A percentile compares a stretch with the other conserved stretches of the same genome.
Evolutionary conservation across 1,140 invertebrate genomes (phyloP).

Genomic region (Cotesia vestalis): DNA sequence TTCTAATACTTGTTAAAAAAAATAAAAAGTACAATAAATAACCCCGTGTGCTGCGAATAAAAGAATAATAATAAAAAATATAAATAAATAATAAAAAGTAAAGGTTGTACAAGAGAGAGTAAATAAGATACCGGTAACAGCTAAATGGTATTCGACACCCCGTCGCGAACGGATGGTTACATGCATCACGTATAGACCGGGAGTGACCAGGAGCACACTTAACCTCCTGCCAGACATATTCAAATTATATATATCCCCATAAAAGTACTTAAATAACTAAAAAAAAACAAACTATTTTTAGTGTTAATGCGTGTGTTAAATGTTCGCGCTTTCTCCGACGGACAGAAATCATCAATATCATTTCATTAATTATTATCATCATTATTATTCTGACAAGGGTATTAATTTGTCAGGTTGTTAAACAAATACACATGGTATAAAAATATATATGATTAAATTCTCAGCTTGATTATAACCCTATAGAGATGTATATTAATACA

Average conservation of each 20-base stretch:
- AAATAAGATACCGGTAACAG: conserved; percentile 55
- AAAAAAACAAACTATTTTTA: conserved; percentile 12
- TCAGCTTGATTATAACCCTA: conserved; percentile 47
- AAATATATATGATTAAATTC: conserved; percentile 18
- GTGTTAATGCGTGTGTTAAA: neutral
- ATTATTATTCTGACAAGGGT: too few relatives aligned
- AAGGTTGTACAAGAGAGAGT: conserved; percentile 27
- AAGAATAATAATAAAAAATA: conserved; percentile 4
- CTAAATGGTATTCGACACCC: conserved; percentile 51
- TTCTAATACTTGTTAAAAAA: too few relatives aligned
- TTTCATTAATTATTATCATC: too few relatives aligned
- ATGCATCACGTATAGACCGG: conserved; percentile 39
- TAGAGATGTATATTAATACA: neutral
- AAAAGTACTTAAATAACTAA: conserved; percentile 30
- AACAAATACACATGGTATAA: conserved; percentile 1
- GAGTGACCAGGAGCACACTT: conserved; percentile 54
- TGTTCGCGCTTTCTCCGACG: too few relatives aligned
- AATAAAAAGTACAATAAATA: too few relatives aligned
- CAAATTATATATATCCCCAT: conserved; percentile 56
- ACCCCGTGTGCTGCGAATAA: too few relatives aligned
- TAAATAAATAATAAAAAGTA: conserved; percentile 15
- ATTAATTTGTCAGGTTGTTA: neutral
- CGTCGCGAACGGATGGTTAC: conserved; percentile 54
- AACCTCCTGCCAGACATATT: conserved; percentile 63
- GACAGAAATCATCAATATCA: too few relatives aligned